phyloP scores from a whole-genome alignment of 1,140 invertebrate species.

The Antheraea mylitta region DNA sequence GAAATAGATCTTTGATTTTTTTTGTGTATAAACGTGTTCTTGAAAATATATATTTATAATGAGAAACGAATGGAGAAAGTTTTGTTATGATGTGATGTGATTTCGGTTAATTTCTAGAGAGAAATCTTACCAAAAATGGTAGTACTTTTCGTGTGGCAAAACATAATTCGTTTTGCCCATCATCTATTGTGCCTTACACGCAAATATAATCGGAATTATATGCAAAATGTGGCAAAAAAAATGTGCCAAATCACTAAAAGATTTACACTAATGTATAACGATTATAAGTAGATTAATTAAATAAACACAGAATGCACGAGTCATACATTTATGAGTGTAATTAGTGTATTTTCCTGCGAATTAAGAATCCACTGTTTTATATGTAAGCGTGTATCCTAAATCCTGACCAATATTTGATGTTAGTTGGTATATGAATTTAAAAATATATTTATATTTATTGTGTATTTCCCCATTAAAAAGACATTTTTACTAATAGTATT shows the following conservation, averaged over 20 bases:
- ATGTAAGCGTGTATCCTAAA: slow-evolving; percentile 16
- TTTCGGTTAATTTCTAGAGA: not conserved
- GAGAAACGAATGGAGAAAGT: no score
- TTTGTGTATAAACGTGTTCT: not conserved
- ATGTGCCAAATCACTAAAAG: slow-evolving; percentile 32
- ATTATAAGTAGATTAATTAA: not conserved
- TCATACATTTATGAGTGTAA: slow-evolving; percentile 12
- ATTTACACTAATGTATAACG: slow-evolving; percentile 8
- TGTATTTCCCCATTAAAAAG: slow-evolving; percentile 64
- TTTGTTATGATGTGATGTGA: not conserved
- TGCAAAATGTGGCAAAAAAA: slow-evolving; percentile 27
- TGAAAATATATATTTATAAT: no score
- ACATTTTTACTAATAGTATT: slow-evolving; percentile 79
- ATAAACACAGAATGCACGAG: not conserved
- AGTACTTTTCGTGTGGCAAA: not conserved
- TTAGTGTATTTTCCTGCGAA: slow-evolving; percentile 12
- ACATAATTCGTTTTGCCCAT: slow-evolving; percentile 24
- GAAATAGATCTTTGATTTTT: not conserved
- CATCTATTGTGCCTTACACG: slow-evolving; percentile 64
- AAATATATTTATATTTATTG: slow-evolving; percentile 74
- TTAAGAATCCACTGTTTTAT: not conserved
- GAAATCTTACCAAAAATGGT: not conserved
- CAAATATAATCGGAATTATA: slow-evolving; percentile 26
- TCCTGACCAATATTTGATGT: slow-evolving; percentile 71
- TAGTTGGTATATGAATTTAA: slow-evolving; percentile 52